Conservation (phyloP, 2,888 invertebrate species). For the Crematogaster levior region DNA sequence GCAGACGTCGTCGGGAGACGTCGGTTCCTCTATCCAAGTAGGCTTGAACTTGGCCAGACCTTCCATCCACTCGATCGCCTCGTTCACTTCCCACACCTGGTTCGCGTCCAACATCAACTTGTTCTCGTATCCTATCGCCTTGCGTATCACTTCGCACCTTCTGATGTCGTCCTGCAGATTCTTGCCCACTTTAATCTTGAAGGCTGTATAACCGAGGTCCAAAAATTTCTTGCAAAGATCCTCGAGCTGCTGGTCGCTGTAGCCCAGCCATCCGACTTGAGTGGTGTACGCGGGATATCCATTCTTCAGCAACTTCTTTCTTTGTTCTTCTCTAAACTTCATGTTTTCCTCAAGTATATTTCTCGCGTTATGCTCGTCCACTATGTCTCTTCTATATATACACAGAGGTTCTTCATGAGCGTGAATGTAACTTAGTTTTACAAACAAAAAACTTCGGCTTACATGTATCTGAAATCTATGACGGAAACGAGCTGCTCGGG, state of each 20-base stretch:
- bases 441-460: conserved; percentile 64
- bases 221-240: conserved; percentile 91
- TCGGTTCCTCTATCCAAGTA: conserved; percentile 97
- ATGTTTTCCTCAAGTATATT: conserved; percentile 88
- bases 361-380: conserved; percentile 94
- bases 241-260: conserved; percentile 91
- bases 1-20: conserved; percentile 95
- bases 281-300: conserved; percentile 97
- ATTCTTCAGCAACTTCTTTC: conserved; percentile 88
- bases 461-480: conserved; percentile 94
- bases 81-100: conserved; percentile 94
- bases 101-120: conserved; percentile 95
- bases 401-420: not conserved
- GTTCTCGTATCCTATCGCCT: conserved; percentile 91
- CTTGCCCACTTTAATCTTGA: conserved; percentile 96
- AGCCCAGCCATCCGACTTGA: conserved; percentile 96
- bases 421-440: not conserved
- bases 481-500: conserved; percentile 94
- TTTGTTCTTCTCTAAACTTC: conserved; percentile 88
- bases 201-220: conserved; percentile 91
- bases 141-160: conserved; percentile 91
- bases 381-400: conserved; percentile 87
- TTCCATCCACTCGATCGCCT: conserved; percentile 95
- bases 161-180: conserved; percentile 92
- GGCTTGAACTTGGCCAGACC: conserved; percentile 91